These are phyloP conservation scores for Trigoniulus corallinus DNA, from an alignment of 1,140 invertebrate genomes.

Conservation along the genomic window DNA sequence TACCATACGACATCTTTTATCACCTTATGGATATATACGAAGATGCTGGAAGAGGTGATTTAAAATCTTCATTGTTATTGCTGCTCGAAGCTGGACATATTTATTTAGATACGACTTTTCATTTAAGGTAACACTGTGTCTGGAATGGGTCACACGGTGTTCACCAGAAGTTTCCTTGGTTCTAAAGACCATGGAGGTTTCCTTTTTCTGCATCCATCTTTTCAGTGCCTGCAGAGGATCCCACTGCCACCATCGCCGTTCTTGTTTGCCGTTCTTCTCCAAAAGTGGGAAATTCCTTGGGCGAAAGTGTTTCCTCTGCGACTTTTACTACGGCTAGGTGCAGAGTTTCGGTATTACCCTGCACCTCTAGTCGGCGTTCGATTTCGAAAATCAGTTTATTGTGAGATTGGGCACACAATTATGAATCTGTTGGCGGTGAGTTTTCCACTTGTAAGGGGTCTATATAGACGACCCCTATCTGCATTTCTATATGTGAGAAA, in stretches of 20 bases:
- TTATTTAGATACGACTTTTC: too few species aligned
- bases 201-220: slow-evolving; percentile 60
- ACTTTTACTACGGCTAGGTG: slow-evolving; percentile 58
- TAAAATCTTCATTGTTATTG: background rate
- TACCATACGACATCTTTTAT: slow-evolving; percentile 60
- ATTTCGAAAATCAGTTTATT: slow-evolving; percentile 61
- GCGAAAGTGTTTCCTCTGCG: slow-evolving; percentile 66
- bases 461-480: background rate
- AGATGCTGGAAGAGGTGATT: slow-evolving; percentile 53
- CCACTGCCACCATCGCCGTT: slow-evolving; percentile 56
- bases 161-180: slow-evolving; percentile 43
- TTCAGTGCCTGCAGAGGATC: slow-evolving; percentile 66
- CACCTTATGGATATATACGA: slow-evolving; percentile 57
- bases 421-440: slow-evolving; percentile 64
- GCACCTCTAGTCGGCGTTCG: slow-evolving; percentile 66
- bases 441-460: background rate
- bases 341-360: slow-evolving; percentile 75
- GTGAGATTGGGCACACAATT: slow-evolving; percentile 76
- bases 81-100: background rate
- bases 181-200: slow-evolving; percentile 72
- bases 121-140: slow-evolving; percentile 45
- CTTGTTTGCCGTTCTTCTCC: slow-evolving; percentile 61
- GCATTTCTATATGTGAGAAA: background rate
- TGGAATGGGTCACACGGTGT: slow-evolving; percentile 50
- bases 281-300: slow-evolving; percentile 75